Evolutionary conservation across 2,113 vertebrate genomes (phyloP).

Genomic region (Leucosticte australis): DNA sequence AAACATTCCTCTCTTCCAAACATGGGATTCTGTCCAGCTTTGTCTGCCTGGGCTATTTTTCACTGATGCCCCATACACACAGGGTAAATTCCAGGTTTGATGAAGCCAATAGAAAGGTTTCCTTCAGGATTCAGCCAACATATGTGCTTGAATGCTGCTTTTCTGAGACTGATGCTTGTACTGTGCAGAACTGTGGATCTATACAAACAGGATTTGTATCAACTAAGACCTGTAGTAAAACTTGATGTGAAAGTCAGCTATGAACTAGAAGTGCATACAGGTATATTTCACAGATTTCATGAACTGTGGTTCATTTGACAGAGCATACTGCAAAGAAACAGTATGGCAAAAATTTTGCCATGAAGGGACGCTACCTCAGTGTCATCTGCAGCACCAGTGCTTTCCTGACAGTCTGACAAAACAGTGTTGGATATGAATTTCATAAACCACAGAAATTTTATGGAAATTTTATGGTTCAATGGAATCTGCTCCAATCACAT

Average conservation of each 20-base stretch:
- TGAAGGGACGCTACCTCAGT: neutral
- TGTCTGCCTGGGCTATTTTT: neutral
- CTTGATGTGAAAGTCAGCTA: neutral
- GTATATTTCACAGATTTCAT: neutral
- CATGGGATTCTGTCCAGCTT: neutral
- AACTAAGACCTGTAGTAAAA: neutral
- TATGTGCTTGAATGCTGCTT: neutral
- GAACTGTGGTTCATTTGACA: neutral
- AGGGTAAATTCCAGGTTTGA: neutral
- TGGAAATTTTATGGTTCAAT: neutral
- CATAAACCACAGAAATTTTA: neutral
- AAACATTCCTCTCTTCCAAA: neutral
- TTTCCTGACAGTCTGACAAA: neutral
- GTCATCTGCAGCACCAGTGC: neutral
- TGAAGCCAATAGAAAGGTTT: neutral
- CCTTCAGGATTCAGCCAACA: neutral
- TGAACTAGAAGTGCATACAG: neutral
- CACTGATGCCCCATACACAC: neutral
- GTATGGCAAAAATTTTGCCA: neutral
- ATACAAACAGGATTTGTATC: neutral
- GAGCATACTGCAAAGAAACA: neutral
- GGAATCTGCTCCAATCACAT: neutral
- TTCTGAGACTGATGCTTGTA: neutral
- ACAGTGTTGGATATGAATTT: neutral
- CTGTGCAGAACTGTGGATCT: neutral